Evolutionary conservation across 2,888 invertebrate genomes (phyloP).

Genomic region (Eupelmus urozonus): DNA sequence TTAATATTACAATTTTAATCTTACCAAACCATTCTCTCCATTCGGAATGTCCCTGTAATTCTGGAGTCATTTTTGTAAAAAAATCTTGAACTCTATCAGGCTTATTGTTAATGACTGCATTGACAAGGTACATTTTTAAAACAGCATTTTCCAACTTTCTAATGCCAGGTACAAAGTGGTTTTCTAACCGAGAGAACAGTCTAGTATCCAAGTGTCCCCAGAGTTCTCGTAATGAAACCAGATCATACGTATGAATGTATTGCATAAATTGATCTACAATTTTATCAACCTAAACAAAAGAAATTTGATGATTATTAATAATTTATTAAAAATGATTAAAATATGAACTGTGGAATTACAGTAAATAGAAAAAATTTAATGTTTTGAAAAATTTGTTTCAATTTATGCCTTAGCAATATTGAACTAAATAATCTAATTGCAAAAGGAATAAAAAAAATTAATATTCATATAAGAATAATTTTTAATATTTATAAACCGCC

Average conservation of each 20-base stretch:
- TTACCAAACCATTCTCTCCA: conserved; percentile 99
- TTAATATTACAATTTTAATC: neutral
- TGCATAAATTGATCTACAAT: conserved; percentile 91
- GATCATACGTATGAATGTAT: conserved; percentile 86
- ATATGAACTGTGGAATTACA: too few relatives aligned
- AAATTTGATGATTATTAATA: neutral
- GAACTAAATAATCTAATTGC: too few relatives aligned
- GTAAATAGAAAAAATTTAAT: too few relatives aligned
- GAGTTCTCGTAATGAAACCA: conserved; percentile 88
- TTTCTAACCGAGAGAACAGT: conserved; percentile 92
- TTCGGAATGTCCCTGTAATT: conserved; percentile 92
- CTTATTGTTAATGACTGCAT: conserved; percentile 88
- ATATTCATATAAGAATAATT: too few relatives aligned
- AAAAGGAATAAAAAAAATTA: too few relatives aligned
- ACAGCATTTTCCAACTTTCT: conserved; percentile 91
- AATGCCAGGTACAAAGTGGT: conserved; percentile 88
- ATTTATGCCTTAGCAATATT: too few relatives aligned
- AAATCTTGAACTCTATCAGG: conserved; percentile 93
- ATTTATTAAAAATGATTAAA: neutral
- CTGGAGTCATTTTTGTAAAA: conserved; percentile 90
- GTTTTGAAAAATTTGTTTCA: too few relatives aligned
- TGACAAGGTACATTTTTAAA: conserved; percentile 93
- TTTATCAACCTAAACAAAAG: conserved; percentile 82
- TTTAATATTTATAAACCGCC: too few relatives aligned
- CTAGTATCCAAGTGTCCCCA: conserved; percentile 94